Base-by-base conservation (phyloP, 1,140 invertebrate species). In the Diprion similis region DNA sequence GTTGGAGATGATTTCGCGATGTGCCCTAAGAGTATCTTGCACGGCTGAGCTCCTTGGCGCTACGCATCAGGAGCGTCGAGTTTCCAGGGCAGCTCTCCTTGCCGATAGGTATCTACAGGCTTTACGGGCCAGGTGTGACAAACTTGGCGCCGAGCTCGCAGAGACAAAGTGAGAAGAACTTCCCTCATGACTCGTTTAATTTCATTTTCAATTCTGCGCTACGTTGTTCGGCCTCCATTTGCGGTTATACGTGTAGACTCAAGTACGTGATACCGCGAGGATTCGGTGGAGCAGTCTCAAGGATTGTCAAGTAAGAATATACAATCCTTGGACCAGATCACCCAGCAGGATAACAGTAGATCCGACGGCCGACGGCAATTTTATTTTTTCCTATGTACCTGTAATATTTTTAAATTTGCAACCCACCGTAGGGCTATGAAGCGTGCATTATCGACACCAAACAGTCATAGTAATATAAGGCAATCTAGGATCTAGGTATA, bases 31-130 rank as follows among this genome's bases (percentile, higher is more conserved):
- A 37, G 80, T 87, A 8, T 88, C 86, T 13, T 86, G 84, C 47
- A 78, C 80, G 10, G 83, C 87, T 48, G 87, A 88, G 71, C 85
- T 85, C 10, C 77, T 87, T 1, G 87, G 87, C 8, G 85, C 87
- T 0, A 82, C 87, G 10, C 82, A 86, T 13, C 86, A 88, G 71
- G 87, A 88, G 70, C 78, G 78, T 9, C 79, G 86, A 37, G 75
- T 88, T 1, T 87, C 86, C 7, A 78, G 80, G 18, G 85, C 83
- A 0, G 75, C 86, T n/a, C 72, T 80, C 3, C 67, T 87, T 13
- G 83, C 83, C 7, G 87, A 88, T 71, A 84, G 79, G 64, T 88
- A 87, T 68, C 78, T 87, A 7, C 84, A 82, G 10, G 68, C 83
- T 10, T 71, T 88, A 24, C 80, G 84, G 8, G 71, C 76, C 64